phyloP scores from a whole-genome alignment of 2,797 vertebrate genomes.

The Hippoglossus hippoglossus region DNA sequence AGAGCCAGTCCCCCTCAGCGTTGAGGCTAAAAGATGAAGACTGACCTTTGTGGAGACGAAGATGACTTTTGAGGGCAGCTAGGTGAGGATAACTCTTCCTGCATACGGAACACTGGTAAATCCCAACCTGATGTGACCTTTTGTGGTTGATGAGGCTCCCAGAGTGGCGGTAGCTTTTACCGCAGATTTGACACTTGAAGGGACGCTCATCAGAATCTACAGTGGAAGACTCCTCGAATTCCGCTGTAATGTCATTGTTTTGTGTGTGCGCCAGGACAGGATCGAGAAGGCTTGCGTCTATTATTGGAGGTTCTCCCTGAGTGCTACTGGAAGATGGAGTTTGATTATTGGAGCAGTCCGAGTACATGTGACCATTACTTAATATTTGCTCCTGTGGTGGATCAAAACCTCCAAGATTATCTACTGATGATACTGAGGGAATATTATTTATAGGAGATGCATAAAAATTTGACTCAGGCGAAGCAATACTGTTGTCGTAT shows the following conservation, averaged over 20 bases:
- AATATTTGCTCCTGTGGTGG: slow-evolving; percentile 59
- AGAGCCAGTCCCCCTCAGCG: slow-evolving; percentile 83
- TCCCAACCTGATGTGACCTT: slow-evolving; percentile 91
- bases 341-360: slow-evolving; percentile 76
- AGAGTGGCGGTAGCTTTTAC: slow-evolving; percentile 92
- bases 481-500: slow-evolving; percentile 79
- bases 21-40: slow-evolving; percentile 65
- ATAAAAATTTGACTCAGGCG: slow-evolving; percentile 79
- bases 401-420: slow-evolving; percentile 73
- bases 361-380: slow-evolving; percentile 76
- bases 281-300: slow-evolving; percentile 57
- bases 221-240: slow-evolving; percentile 60
- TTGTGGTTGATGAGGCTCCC: slow-evolving; percentile 95
- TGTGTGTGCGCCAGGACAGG: slow-evolving; percentile 39
- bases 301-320: slow-evolving; percentile 73
- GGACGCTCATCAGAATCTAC: slow-evolving; percentile 82
- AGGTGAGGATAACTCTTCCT: slow-evolving; percentile 90
- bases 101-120: slow-evolving; percentile 91
- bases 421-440: slow-evolving; percentile 69
- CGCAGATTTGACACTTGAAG: slow-evolving; percentile 89
- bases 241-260: slow-evolving; percentile 49
- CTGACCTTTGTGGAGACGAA: slow-evolving; percentile 90
- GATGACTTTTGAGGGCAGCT: slow-evolving; percentile 90
- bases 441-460: slow-evolving; percentile 73
- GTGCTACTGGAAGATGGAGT: slow-evolving; percentile 64